A percentile compares a stretch with the other conserved stretches of the same genome.
Evolutionary conservation across 2,888 invertebrate genomes (phyloP).

Genomic region (Petrolisthes cinctipes): DNA sequence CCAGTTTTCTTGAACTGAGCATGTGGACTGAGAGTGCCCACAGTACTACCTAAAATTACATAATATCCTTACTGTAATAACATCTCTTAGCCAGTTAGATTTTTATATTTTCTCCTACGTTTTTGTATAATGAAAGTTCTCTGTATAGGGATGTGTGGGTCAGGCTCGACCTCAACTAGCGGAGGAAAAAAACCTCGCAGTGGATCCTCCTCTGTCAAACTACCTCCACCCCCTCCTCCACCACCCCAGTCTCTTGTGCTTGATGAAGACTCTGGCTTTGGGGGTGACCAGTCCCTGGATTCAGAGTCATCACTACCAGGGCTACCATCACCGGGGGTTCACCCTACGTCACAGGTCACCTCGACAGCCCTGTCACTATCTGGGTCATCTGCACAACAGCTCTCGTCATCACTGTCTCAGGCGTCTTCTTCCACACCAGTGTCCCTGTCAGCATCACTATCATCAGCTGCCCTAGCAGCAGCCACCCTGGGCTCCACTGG

Average conservation of each 20-base stretch:
- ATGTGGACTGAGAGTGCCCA: no score
- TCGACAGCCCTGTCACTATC: background rate
- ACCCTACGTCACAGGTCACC: no score
- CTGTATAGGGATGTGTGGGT: background rate
- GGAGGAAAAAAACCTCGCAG: slow-evolving; percentile 39
- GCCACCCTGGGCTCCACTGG: background rate
- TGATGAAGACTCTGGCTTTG: slow-evolving; percentile 58
- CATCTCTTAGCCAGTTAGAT: no score
- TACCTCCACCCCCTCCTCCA: slow-evolving; percentile 36
- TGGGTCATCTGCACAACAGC: background rate
- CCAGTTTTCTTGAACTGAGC: no score
- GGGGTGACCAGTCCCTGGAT: slow-evolving; percentile 54
- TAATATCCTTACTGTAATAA: no score
- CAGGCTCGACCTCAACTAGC: slow-evolving; percentile 22
- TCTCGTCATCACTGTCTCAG: background rate
- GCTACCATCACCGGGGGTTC: slow-evolving; percentile 10
- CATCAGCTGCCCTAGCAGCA: background rate
- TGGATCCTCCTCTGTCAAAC: slow-evolving; percentile 23
- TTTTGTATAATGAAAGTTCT: background rate
- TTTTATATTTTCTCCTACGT: no score
- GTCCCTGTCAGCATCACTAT: background rate
- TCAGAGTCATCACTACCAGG: slow-evolving; percentile 30
- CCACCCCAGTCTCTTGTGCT: slow-evolving; percentile 46
- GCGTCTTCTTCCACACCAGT: background rate
- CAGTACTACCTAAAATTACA: no score